Base-by-base conservation (phyloP, 2,113 vertebrate species). In the Gymnobelideus leadbeateri region DNA sequence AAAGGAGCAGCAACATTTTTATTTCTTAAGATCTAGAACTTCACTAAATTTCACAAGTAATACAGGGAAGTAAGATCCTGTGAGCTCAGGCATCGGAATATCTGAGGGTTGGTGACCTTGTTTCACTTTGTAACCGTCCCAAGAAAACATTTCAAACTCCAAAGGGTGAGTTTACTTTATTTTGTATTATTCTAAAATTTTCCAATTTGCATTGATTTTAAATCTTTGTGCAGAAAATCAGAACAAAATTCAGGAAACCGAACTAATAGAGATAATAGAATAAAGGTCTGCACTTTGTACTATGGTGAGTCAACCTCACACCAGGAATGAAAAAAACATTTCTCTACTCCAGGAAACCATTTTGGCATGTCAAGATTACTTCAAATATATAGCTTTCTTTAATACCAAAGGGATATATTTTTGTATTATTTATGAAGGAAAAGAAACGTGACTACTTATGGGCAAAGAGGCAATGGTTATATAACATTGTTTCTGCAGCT, bases 321-420 rank as follows among this genome's bases (percentile, higher is more conserved):
- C 14, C 0, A 14, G 96, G 92, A 97, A 93, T 1, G 50, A 19
- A 51, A 93, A 97, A 84, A 8, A 0, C 53, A 91, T 92, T 95
- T 53, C 2, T 96, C 92, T 97, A 90, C 77, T 43, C 61, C 10
- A 54, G 91, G 89, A 94, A 94, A 96, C 6, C 95, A 95, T 43
- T 94, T 93, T 95, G 94, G 24, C 77, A 0, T 23, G 2, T 95
- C 95, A 98, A 97, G 94, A 95, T 51, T 97, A 92, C 21, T 93
- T 96, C 55, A 92, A 91, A 95, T 51, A 96, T 92, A 54, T 89
- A 89, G 94, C 95, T 96, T 97, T 97, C 61, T 94, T 37, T 3
- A 96, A 96, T 94, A 95, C 51, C 43, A 97, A 89, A 91, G 90
- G 25, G 19, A 50, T 93, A 19, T 91, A 93, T 97, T 98, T 97